phyloP scores from a whole-genome alignment of 2,113 vertebrate species.

The Sitta europaea region DNA sequence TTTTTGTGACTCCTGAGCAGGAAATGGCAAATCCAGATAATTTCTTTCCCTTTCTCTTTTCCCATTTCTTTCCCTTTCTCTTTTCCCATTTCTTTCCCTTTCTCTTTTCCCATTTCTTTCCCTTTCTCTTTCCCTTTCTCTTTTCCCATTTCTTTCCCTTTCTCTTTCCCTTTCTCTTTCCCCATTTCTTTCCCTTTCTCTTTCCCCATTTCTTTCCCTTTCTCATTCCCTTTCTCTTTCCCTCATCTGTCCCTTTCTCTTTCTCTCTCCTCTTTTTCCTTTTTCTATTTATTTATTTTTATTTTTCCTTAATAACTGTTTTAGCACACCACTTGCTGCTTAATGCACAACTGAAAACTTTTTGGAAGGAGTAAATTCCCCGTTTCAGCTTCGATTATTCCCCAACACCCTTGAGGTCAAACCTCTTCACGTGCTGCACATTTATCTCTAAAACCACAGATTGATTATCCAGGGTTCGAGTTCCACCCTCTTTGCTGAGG shows the following conservation, averaged over 20 bases:
- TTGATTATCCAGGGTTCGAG: background rate
- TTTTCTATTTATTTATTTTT: background rate
- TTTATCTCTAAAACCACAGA: background rate
- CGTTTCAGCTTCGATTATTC: background rate
- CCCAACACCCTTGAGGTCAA: background rate
- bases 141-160: background rate
- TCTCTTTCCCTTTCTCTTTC: background rate
- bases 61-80: background rate
- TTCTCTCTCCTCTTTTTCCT: background rate
- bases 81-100: background rate
- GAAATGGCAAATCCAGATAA: background rate
- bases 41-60: background rate
- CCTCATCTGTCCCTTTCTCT: too few relatives aligned
- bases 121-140: too few relatives aligned
- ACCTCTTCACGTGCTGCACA: background rate
- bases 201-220: too few relatives aligned
- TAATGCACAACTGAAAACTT: background rate
- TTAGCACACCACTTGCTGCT: too few relatives aligned
- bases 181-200: background rate
- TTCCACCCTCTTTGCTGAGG: background rate
- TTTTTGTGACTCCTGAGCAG: background rate
- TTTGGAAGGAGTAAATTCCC: background rate
- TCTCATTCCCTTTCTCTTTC: background rate
- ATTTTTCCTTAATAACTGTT: background rate
- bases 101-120: background rate